Evolutionary conservation across 2,113 vertebrate species (phyloP).

Genomic region (Otolemur garnettii): DNA sequence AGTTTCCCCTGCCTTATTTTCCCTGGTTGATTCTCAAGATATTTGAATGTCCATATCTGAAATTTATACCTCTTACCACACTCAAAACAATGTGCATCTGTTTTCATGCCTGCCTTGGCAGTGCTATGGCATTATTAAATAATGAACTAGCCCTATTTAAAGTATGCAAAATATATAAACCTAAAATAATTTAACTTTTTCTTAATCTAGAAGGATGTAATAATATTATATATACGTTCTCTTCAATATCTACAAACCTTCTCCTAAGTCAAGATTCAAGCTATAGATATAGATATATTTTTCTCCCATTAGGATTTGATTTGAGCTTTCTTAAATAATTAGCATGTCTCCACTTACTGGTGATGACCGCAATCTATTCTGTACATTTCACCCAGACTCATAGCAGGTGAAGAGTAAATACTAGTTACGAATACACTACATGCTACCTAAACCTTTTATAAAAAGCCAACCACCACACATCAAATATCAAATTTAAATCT

Average conservation of each 20-base stretch:
- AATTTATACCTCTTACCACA: neutral
- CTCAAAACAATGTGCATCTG: neutral
- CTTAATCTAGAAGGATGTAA: neutral
- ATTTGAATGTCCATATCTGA: neutral
- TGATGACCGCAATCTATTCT: slow-evolving; percentile 74
- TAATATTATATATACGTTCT: neutral
- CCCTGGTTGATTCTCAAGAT: neutral
- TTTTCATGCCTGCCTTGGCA: neutral
- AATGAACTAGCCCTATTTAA: neutral
- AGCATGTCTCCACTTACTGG: slow-evolving; percentile 53
- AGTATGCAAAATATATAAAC: neutral
- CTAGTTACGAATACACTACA: slow-evolving; percentile 59
- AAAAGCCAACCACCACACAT: slow-evolving; percentile 45
- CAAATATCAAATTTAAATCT: slow-evolving; percentile 86
- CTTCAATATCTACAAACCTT: neutral
- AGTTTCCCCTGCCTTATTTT: neutral
- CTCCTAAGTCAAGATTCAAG: neutral
- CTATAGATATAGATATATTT: neutral
- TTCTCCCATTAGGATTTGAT: slow-evolving; percentile 57
- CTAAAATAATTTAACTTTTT: neutral
- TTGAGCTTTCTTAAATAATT: slow-evolving; percentile 78
- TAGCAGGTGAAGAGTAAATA: slow-evolving; percentile 82
- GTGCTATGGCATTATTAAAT: neutral
- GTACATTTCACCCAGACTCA: neutral
- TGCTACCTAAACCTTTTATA: neutral